These are phyloP conservation scores for Struthio camelus DNA, from an alignment of 2,113 vertebrate genomes.

Conservation along the genomic window DNA sequence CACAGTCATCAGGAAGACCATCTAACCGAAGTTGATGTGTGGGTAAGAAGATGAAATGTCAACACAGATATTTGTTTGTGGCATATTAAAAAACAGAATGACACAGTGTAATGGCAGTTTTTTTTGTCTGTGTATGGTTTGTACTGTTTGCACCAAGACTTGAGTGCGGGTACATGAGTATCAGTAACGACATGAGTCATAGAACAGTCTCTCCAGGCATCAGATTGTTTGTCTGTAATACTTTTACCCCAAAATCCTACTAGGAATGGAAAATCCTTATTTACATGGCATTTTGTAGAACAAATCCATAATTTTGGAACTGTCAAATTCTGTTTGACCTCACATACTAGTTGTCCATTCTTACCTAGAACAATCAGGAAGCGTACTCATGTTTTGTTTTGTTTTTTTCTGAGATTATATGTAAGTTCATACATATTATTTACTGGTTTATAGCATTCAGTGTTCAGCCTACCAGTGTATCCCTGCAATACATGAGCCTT, in stretches of 20 bases:
- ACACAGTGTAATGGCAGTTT: not conserved
- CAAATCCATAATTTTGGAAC: not conserved
- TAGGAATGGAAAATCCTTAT: not conserved
- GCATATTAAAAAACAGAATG: not conserved
- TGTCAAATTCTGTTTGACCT: not conserved
- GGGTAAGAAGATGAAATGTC: not conserved
- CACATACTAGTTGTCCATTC: not conserved
- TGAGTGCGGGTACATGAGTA: not conserved
- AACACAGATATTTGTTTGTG: not conserved
- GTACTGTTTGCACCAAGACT: not conserved
- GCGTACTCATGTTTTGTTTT: not conserved
- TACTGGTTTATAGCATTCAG: not conserved
- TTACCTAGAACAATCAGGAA: not conserved
- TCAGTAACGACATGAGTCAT: not conserved
- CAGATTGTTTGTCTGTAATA: not conserved
- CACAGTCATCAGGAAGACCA: not conserved
- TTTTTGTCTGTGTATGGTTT: not conserved
- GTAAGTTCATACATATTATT: not conserved
- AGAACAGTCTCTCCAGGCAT: not conserved
- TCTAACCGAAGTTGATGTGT: not conserved
- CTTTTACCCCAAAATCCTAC: not conserved
- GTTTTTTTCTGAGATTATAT: not conserved
- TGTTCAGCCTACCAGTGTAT: not conserved
- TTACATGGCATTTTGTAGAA: too few species aligned
- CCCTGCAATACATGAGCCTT: not conserved